Percentiles rank a stretch among this genome's conserved stretches.
phyloP scores from a whole-genome alignment of 1,140 invertebrate species.

The Drosophila ambigua region DNA sequence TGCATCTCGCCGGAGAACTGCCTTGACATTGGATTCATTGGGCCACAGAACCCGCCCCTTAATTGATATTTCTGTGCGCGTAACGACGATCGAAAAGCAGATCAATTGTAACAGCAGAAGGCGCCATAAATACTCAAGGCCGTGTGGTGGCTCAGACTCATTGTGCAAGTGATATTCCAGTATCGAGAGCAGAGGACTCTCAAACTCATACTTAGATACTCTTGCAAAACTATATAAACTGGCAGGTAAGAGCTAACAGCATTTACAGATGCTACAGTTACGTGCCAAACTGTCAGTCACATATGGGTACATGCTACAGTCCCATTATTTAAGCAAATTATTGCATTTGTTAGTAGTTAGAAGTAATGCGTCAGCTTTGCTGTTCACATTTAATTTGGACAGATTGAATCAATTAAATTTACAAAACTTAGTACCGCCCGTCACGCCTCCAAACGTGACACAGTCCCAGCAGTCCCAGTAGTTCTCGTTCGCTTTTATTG shows the following conservation, averaged over 20 bases:
- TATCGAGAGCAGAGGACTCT: neutral
- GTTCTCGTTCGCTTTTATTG: too few relatives aligned
- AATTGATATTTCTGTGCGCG: slow-evolving; percentile 38
- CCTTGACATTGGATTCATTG: slow-evolving; percentile 30
- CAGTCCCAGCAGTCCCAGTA: neutral
- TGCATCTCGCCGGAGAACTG: slow-evolving; percentile 11
- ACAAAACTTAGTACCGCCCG: slow-evolving; percentile 32
- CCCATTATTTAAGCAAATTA: slow-evolving; percentile 8
- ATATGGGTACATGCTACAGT: neutral
- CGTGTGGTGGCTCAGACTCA: slow-evolving; percentile 19
- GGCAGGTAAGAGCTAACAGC: slow-evolving; percentile 6
- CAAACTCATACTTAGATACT: too few relatives aligned
- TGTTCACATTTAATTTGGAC: slow-evolving; percentile 23
- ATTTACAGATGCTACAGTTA: neutral
- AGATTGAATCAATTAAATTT: slow-evolving; percentile 49
- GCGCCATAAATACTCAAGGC: slow-evolving; percentile 31
- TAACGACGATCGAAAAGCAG: slow-evolving; percentile 12
- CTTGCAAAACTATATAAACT: neutral
- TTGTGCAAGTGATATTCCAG: slow-evolving; percentile 35
- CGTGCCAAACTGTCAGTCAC: too few relatives aligned
- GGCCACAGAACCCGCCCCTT: neutral
- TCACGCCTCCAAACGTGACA: slow-evolving; percentile 32
- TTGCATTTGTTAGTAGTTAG: slow-evolving; percentile 15
- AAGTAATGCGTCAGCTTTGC: slow-evolving; percentile 32
- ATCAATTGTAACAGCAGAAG: slow-evolving; percentile 3